These are phyloP conservation scores for Pachyramphus minor DNA, from an alignment of 2,113 vertebrate genomes.

Conservation along the genomic window DNA sequence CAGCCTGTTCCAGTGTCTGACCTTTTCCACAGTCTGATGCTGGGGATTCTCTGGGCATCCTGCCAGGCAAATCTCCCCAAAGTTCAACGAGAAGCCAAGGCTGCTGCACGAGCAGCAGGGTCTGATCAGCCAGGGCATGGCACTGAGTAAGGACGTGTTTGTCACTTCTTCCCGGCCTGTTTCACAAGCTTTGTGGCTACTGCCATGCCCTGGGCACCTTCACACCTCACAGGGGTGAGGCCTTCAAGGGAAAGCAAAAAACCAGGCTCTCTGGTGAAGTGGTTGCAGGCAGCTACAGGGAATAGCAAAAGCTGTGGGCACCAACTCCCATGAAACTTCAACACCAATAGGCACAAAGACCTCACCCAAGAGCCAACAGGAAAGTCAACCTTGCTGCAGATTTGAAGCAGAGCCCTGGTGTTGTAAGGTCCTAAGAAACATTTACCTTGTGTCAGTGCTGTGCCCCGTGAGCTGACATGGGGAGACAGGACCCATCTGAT, in stretches of 20 bases:
- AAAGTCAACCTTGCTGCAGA: neutral
- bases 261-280: neutral
- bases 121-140: neutral
- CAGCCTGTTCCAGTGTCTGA: neutral
- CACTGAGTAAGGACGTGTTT: neutral
- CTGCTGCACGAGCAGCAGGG: neutral
- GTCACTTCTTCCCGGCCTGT: neutral
- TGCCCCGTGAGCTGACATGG: accelerated
- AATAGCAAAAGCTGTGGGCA: neutral
- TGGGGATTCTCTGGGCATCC: neutral
- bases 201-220: neutral
- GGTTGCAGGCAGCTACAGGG: neutral
- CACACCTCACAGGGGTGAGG: neutral
- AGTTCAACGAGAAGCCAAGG: neutral
- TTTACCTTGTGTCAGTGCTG: neutral
- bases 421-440: accelerated
- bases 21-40: neutral
- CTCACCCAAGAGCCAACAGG: neutral
- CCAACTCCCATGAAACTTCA: neutral
- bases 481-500: neutral
- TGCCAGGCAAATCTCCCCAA: neutral
- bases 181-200: neutral
- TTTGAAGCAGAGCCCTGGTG: neutral
- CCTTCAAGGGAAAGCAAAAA: neutral
- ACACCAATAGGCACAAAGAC: neutral